Evolutionary conservation across 2,888 invertebrate genomes (phyloP).

Genomic region (Amorpha juglandis): DNA sequence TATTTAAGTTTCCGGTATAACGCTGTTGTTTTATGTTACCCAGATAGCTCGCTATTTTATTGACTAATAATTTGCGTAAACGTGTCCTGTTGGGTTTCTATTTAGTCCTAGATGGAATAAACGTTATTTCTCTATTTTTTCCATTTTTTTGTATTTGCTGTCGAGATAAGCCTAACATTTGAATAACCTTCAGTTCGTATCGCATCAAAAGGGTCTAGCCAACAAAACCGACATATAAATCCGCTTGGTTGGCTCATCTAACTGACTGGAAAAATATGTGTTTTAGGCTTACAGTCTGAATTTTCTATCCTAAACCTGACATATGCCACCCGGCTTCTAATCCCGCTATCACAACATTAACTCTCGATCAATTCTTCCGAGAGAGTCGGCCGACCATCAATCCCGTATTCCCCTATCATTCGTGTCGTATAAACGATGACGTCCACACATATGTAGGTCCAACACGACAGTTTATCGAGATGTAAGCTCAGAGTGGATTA

Average conservation of each 20-base stretch:
- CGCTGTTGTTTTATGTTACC: not conserved
- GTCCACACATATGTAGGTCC: slow-evolving; percentile 34
- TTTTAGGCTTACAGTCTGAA: not conserved
- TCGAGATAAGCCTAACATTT: too few relatives aligned
- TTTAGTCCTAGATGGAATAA: too few relatives aligned
- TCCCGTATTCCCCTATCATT: slow-evolving; percentile 18
- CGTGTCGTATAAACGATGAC: slow-evolving; percentile 37
- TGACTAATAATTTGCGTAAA: not conserved
- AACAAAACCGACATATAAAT: not conserved
- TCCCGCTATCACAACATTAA: slow-evolving; percentile 39
- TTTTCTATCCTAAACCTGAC: not conserved
- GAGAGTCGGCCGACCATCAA: slow-evolving; percentile 40
- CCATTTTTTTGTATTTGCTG: too few relatives aligned
- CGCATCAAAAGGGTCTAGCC: not conserved
- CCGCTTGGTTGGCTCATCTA: not conserved
- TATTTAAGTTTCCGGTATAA: slow-evolving; percentile 45
- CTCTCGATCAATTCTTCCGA: slow-evolving; percentile 49
- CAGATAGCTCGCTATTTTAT: not conserved
- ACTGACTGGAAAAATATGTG: not conserved
- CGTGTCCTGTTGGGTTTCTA: not conserved
- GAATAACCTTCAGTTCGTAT: too few relatives aligned
- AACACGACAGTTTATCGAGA: slow-evolving; percentile 46
- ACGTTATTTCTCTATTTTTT: too few relatives aligned
- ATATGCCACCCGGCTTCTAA: slow-evolving; percentile 28
- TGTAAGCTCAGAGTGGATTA: slow-evolving; percentile 42